Evolutionary conservation across 2,888 invertebrate species (phyloP).

Genomic region (Penaeus monodon): DNA sequence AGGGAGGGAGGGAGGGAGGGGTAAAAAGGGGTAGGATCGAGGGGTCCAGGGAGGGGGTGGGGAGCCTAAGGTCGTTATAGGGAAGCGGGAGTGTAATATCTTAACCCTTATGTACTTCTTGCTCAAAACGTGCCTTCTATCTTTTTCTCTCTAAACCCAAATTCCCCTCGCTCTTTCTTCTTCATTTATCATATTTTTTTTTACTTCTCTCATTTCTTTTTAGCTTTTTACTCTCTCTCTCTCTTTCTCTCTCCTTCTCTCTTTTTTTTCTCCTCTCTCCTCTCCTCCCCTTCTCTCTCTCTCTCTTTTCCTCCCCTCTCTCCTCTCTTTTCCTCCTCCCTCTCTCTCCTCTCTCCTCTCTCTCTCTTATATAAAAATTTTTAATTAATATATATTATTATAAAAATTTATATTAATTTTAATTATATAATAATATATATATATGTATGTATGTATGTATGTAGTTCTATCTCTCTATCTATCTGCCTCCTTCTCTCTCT

Average conservation of each 20-base stretch:
- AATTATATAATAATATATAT: too few relatives aligned
- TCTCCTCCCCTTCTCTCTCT: neutral
- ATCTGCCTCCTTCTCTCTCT: neutral
- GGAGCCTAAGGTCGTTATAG: neutral
- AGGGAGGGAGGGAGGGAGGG: neutral
- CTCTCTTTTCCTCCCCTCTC: constrained; percentile 12
- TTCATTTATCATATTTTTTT: neutral
- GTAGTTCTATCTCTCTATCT: neutral
- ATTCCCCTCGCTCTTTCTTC: neutral
- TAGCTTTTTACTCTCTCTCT: neutral
- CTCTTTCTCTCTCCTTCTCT: constrained; percentile 19
- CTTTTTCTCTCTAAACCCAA: neutral
- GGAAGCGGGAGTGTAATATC: too few relatives aligned
- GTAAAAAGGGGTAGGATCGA: neutral
- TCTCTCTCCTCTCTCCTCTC: neutral
- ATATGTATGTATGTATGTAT: too few relatives aligned
- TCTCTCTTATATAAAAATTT: too few relatives aligned
- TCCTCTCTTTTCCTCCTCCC: neutral
- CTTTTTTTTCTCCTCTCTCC: neutral
- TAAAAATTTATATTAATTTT: too few relatives aligned
- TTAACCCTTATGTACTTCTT: neutral
- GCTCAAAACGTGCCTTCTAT: too few relatives aligned
- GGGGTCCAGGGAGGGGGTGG: neutral
- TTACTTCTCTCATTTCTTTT: neutral
- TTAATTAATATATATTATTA: too few relatives aligned